These are phyloP conservation scores for Drosophila erecta DNA, from an alignment of 1,140 invertebrate species.

Conservation along the genomic window DNA sequence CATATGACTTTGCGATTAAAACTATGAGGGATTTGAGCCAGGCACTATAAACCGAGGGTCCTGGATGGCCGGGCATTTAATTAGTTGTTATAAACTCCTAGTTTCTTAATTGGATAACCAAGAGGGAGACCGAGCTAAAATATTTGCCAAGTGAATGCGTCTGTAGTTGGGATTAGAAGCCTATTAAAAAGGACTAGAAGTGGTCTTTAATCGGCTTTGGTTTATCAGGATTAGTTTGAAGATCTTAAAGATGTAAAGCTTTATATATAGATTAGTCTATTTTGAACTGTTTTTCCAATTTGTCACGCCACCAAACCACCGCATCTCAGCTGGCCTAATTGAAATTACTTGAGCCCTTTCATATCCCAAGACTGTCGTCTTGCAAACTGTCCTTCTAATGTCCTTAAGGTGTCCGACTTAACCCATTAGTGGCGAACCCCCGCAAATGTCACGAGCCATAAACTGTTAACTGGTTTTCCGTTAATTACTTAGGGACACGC, in stretches of 20 bases:
- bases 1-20: conserved; percentile 67
- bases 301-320: neutral
- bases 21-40: conserved; percentile 29
- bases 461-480: conserved; percentile 56
- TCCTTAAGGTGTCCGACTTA: conserved; percentile 23
- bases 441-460: conserved; percentile 65
- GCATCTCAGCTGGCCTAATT: conserved; percentile 3
- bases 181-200: conserved; percentile 21
- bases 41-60: conserved; percentile 22
- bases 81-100: conserved; percentile 33
- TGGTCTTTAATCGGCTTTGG: conserved; percentile 2
- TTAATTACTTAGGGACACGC: conserved; percentile 75
- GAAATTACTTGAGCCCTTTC: neutral
- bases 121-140: conserved; percentile 1
- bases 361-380: conserved; percentile 6
- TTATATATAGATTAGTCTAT: too few relatives aligned
- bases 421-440: conserved; percentile 17
- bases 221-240: neutral
- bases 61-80: conserved; percentile 31
- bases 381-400: neutral
- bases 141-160: conserved; percentile 33
- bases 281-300: too few relatives aligned
- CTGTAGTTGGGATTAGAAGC: conserved; percentile 18
- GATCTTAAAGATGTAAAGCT: too few relatives aligned
- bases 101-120: conserved; percentile 41